Conservation (phyloP, 2,888 invertebrate species). For the Meta bourneti region DNA sequence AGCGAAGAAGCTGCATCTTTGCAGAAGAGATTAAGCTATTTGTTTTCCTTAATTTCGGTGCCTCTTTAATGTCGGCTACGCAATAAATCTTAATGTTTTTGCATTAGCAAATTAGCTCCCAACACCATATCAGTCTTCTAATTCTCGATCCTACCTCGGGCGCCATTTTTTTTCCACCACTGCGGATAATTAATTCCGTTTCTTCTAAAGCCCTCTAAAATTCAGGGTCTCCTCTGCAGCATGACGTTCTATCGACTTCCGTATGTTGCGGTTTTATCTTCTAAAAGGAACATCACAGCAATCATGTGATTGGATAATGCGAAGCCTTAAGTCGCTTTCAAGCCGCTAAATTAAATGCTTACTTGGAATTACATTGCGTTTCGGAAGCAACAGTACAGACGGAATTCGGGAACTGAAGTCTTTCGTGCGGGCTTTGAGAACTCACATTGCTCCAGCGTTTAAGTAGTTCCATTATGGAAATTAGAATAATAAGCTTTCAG, state of each 20-base stretch:
- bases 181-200: background rate
- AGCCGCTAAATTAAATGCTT: background rate
- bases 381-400: background rate
- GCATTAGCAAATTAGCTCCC: slow-evolving; percentile 44
- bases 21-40: slow-evolving; percentile 7
- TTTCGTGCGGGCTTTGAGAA: background rate
- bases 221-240: background rate
- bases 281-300: background rate
- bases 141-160: background rate
- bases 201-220: background rate
- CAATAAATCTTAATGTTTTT: slow-evolving; percentile 61
- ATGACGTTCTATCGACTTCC: background rate
- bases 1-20: background rate
- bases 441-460: background rate
- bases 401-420: background rate
- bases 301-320: background rate
- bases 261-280: background rate
- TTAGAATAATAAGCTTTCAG: slow-evolving; percentile 59
- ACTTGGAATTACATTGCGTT: background rate
- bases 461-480: slow-evolving; percentile 51
- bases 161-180: background rate
- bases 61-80: slow-evolving; percentile 15
- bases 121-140: background rate
- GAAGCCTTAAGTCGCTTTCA: too few species aligned
- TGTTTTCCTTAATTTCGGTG: background rate